Conservation (phyloP, 2,113 vertebrate genomes). For the Sakesphorus luctuosus region DNA sequence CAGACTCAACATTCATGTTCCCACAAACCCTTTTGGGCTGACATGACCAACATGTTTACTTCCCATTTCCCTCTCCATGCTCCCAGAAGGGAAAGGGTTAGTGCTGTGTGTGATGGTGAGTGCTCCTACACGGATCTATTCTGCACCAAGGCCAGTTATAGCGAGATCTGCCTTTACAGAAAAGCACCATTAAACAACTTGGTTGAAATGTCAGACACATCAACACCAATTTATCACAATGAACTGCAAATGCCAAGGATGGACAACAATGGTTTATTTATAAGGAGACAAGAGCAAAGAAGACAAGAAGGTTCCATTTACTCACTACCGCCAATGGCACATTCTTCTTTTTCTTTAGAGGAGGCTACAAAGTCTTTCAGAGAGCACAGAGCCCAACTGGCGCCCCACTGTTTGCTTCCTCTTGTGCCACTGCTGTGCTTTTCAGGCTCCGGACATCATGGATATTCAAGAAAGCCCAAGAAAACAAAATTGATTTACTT, state of each 20-base stretch:
- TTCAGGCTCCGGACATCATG: slow-evolving; percentile 70
- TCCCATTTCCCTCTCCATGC: neutral
- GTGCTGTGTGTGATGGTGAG: neutral
- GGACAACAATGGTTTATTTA: slow-evolving; percentile 75
- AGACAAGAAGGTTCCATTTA: slow-evolving; percentile 73
- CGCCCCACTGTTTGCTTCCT: slow-evolving; percentile 75
- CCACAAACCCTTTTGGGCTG: neutral
- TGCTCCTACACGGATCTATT: neutral
- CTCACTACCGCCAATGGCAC: slow-evolving; percentile 64
- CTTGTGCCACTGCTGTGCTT: slow-evolving; percentile 73
- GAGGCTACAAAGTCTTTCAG: slow-evolving; percentile 71
- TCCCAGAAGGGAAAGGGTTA: slow-evolving; percentile 30
- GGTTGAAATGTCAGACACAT: slow-evolving; percentile 75
- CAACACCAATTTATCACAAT: slow-evolving; percentile 76
- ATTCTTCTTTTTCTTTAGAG: slow-evolving; percentile 70
- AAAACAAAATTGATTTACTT: slow-evolving; percentile 73
- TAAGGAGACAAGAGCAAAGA: slow-evolving; percentile 73
- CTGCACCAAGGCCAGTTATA: neutral
- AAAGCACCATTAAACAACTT: slow-evolving; percentile 62
- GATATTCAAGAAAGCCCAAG: slow-evolving; percentile 70
- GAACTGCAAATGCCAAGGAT: slow-evolving; percentile 72
- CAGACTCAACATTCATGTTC: neutral
- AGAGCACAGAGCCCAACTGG: slow-evolving; percentile 69
- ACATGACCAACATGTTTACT: slow-evolving; percentile 4
- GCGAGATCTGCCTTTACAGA: slow-evolving; percentile 52